Evolutionary conservation across 2,888 invertebrate species (phyloP).

Genomic region (Exephanes ischioxanthus): DNA sequence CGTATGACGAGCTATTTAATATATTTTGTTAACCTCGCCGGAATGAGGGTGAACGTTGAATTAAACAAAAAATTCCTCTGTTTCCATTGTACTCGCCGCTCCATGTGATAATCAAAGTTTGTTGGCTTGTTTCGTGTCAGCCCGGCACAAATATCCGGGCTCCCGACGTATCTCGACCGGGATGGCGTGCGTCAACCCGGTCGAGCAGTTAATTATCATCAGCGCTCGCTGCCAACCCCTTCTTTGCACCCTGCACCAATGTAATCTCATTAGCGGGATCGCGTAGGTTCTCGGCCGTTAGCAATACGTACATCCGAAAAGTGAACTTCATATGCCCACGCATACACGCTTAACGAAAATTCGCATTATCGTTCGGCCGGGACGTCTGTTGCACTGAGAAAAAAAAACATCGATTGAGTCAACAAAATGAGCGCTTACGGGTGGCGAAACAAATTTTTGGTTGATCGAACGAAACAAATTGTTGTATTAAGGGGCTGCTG

Average conservation of each 20-base stretch:
- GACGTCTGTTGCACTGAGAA: background rate
- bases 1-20: no score
- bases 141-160: slow-evolving; percentile 51
- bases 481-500: no score
- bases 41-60: background rate
- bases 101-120: slow-evolving; percentile 50
- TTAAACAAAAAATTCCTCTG: background rate
- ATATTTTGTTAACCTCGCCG: background rate
- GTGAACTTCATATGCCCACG: slow-evolving; percentile 28
- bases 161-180: slow-evolving; percentile 22
- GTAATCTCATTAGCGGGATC: slow-evolving; percentile 71
- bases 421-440: no score
- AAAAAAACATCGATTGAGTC: no score
- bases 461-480: no score
- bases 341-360: background rate
- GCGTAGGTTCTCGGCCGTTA: slow-evolving; percentile 44
- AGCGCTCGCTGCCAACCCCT: slow-evolving; percentile 54
- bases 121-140: slow-evolving; percentile 48
- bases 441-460: no score
- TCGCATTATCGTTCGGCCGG: slow-evolving; percentile 1
- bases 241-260: slow-evolving; percentile 47
- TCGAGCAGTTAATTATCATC: slow-evolving; percentile 74
- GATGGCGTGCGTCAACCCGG: slow-evolving; percentile 54
- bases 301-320: slow-evolving; percentile 33
- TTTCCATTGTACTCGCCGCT: slow-evolving; percentile 11